phyloP scores from a whole-genome alignment of 2,797 vertebrate species.

The Monodelphis domestica region DNA sequence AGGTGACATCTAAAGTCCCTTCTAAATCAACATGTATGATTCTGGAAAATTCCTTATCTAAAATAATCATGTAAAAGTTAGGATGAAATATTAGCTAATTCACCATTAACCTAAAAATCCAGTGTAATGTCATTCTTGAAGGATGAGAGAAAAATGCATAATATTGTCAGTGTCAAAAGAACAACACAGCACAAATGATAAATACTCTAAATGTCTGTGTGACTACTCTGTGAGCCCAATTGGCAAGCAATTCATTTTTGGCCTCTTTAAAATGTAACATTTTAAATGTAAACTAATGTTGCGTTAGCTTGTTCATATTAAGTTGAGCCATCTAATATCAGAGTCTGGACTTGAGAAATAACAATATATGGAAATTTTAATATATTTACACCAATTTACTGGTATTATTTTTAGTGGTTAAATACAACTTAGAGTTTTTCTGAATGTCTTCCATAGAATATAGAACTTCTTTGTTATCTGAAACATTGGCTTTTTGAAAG shows the following conservation, averaged over 20 bases:
- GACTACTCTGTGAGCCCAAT: neutral
- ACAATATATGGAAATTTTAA: constrained; percentile 18
- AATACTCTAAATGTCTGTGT: neutral
- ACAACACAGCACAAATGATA: constrained; percentile 34
- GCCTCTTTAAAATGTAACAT: neutral
- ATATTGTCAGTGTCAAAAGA: constrained; percentile 31
- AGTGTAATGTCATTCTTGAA: constrained; percentile 29
- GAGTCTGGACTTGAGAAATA: constrained; percentile 20
- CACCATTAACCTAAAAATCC: neutral
- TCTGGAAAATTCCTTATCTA: neutral
- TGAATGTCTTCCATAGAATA: constrained; percentile 13
- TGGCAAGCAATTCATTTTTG: constrained; percentile 36
- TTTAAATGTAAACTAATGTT: no score
- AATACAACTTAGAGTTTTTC: constrained; percentile 31
- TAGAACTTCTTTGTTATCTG: constrained; percentile 15
- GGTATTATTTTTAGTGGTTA: constrained; percentile 24
- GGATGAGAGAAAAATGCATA: constrained; percentile 36
- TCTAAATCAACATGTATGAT: neutral
- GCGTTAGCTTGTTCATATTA: constrained; percentile 17
- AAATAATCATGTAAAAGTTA: constrained; percentile 3
- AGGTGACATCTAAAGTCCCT: neutral
- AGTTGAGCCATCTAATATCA: constrained; percentile 5
- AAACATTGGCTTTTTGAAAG: constrained; percentile 44
- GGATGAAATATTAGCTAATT: constrained; percentile 3
- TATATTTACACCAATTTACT: neutral